phyloP scores from a whole-genome alignment of 2,113 vertebrate species.

The Lathamus discolor region DNA sequence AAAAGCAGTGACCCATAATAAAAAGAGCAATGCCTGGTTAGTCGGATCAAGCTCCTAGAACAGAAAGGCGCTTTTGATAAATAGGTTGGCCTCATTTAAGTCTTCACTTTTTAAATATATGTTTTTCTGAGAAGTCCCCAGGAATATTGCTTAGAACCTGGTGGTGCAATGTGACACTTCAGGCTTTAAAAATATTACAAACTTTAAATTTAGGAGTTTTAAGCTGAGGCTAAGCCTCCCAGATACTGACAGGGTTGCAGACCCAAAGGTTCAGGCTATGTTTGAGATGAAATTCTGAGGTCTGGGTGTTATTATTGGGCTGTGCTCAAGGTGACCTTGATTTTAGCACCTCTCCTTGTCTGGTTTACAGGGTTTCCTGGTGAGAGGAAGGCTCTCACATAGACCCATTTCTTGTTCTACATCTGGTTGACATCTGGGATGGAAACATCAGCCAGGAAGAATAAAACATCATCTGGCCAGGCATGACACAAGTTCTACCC shows the following conservation, averaged over 20 bases:
- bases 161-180: background rate
- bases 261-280: background rate
- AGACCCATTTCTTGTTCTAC: background rate
- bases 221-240: background rate
- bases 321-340: background rate
- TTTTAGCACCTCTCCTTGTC: slow-evolving; percentile 3
- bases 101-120: background rate
- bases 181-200: background rate
- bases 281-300: background rate
- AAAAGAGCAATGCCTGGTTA: slow-evolving; percentile 39
- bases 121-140: background rate
- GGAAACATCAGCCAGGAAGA: background rate
- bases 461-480: slow-evolving; percentile 29
- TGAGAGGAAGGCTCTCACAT: background rate
- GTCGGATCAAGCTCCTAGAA: slow-evolving; percentile 14
- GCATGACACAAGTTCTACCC: background rate
- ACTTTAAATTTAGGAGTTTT: background rate
- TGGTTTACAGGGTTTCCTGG: background rate
- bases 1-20: slow-evolving; percentile 33
- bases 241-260: background rate
- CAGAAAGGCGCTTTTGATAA: slow-evolving; percentile 10
- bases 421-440: slow-evolving; percentile 54
- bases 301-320: background rate
- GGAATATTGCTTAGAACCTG: background rate
- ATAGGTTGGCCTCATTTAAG: background rate